Conservation (phyloP, 2,113 vertebrate genomes). For the Perca schrenkii region DNA sequence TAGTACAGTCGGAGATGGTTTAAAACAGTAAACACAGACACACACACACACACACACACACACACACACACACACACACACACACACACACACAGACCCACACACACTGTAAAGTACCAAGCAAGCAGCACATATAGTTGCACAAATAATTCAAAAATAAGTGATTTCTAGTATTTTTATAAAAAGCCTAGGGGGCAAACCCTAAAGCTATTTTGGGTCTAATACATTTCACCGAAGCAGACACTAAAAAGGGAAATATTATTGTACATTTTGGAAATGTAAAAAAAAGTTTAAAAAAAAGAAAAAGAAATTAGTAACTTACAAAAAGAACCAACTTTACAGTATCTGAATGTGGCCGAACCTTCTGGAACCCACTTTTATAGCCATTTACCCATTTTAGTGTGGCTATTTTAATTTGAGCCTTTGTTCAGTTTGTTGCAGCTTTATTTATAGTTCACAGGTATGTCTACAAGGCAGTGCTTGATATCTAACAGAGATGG, state of each 20-base stretch:
- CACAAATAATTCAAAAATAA: neutral
- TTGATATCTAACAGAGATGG: too few relatives aligned
- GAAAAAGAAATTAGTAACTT: too few relatives aligned
- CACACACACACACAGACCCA: neutral
- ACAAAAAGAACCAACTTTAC: neutral
- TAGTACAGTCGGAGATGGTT: conserved; percentile 60
- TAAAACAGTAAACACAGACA: neutral
- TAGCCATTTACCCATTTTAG: neutral
- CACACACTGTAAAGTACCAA: neutral
- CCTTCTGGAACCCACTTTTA: neutral
- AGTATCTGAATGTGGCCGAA: neutral
- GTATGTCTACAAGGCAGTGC: too few relatives aligned
- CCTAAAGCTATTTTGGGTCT: neutral
- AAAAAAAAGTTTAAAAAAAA: too few relatives aligned
- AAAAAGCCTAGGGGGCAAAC: neutral
- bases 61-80: neutral
- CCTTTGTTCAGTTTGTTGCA: neutral
- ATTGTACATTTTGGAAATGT: too few relatives aligned
- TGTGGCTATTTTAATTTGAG: neutral
- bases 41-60: neutral
- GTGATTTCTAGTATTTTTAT: neutral
- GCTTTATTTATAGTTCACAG: too few relatives aligned
- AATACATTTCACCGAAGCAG: neutral
- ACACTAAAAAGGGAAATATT: too few relatives aligned
- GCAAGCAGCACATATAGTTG: neutral